Percentiles rank a stretch among this genome's conserved stretches.
phyloP scores from a whole-genome alignment of 2,113 vertebrate species.

The Otocyon megalotis region DNA sequence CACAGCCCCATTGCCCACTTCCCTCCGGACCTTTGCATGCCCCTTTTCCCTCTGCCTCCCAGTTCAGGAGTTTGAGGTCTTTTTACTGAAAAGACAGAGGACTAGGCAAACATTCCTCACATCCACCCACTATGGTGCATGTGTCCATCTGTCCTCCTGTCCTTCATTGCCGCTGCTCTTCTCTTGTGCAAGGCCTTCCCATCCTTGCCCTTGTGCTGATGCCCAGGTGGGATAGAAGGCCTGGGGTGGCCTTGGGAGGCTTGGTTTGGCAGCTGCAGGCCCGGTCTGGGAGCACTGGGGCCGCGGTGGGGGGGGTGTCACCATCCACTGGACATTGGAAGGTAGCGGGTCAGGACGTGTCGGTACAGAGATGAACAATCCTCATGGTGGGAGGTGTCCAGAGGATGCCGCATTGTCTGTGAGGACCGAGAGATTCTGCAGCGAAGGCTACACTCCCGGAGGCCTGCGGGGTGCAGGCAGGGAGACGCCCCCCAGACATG shows the following conservation, averaged over 20 bases:
- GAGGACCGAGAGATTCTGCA: neutral
- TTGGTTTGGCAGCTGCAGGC: neutral
- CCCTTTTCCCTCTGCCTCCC: neutral
- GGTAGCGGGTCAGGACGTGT: neutral
- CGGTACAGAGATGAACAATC: neutral
- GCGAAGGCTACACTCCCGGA: accelerated
- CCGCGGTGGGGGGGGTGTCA: neutral
- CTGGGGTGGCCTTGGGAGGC: neutral
- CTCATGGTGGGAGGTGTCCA: neutral
- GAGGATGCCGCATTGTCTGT: neutral
- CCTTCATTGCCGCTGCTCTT: neutral
- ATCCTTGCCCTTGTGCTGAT: too few species aligned
- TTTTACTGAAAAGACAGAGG: neutral
- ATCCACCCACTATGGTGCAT: neutral
- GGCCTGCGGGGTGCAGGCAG: accelerated
- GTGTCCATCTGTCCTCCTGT: neutral
- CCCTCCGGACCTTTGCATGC: neutral
- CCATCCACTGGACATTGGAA: neutral
- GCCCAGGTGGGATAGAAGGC: neutral
- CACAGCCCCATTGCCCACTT: neutral
- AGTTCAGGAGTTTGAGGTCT: neutral
- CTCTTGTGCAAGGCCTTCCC: neutral
- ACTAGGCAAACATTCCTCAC: neutral
- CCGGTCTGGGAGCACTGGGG: neutral
- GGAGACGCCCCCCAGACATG: too few species aligned